Evolutionary conservation across 2,797 vertebrate species (phyloP).

Genomic region (Pseudochromis fuscus): DNA sequence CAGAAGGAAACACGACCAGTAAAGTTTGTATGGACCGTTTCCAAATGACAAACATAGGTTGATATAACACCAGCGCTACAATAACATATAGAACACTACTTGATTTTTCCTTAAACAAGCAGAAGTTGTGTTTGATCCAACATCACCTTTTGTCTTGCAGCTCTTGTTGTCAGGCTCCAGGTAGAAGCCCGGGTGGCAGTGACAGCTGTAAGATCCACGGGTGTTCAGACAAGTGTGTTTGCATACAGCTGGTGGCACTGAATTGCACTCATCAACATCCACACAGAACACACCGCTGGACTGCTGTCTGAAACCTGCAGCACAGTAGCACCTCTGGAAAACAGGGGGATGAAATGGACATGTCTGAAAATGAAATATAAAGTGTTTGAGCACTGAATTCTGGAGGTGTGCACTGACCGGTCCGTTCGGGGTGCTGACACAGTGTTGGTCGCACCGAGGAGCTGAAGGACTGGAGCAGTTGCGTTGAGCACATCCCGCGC

Average conservation of each 20-base stretch:
- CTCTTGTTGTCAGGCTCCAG: constrained; percentile 86
- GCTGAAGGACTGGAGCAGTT: constrained; percentile 77
- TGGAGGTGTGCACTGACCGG: constrained; percentile 84
- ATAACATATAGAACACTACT: no score
- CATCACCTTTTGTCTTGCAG: constrained; percentile 88
- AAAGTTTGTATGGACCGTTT: not conserved
- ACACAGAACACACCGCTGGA: constrained; percentile 76
- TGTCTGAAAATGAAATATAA: no score
- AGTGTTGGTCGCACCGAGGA: constrained; percentile 83
- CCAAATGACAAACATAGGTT: no score
- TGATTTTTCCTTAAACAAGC: not conserved
- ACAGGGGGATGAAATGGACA: not conserved
- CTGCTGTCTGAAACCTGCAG: constrained; percentile 80
- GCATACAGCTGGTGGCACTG: constrained; percentile 69
- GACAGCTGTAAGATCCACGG: constrained; percentile 87
- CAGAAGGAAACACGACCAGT: constrained; percentile 38
- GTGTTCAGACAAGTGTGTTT: constrained; percentile 90
- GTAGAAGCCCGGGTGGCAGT: constrained; percentile 87
- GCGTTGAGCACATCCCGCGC: constrained; percentile 73
- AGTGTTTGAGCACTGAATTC: no score
- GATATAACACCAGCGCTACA: no score
- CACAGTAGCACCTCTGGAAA: constrained; percentile 87
- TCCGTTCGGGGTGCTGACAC: constrained; percentile 88
- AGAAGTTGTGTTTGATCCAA: not conserved
- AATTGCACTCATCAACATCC: constrained; percentile 89